These are phyloP conservation scores for Xanthia togata DNA, from an alignment of 2,888 invertebrate genomes.

Conservation along the genomic window DNA sequence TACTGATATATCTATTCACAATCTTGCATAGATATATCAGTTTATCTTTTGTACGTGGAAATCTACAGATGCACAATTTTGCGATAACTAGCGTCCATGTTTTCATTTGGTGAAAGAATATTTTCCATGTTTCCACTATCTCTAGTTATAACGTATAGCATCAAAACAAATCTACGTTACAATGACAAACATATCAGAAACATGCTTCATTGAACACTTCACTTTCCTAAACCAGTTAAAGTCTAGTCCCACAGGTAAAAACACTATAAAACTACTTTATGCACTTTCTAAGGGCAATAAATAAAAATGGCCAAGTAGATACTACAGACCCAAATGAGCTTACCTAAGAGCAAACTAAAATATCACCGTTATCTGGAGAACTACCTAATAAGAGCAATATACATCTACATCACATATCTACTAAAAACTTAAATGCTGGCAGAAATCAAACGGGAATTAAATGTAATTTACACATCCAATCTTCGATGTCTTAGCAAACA, in stretches of 20 bases:
- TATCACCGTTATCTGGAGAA: not conserved
- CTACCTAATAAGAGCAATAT: not conserved
- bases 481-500: conserved; percentile 32
- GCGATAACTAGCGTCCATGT: conserved; percentile 23
- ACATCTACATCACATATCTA: too few species aligned
- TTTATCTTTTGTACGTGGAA: conserved; percentile 46
- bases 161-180: not conserved
- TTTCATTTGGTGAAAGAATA: not conserved
- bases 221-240: conserved; percentile 19
- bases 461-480: not conserved
- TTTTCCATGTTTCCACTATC: not conserved
- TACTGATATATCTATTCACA: conserved; percentile 4
- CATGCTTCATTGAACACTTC: not conserved
- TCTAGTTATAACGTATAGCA: not conserved
- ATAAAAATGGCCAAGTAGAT: not conserved
- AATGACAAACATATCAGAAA: not conserved
- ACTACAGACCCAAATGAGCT: not conserved
- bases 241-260: not conserved
- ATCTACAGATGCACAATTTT: conserved; percentile 25
- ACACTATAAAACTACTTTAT: not conserved
- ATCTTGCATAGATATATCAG: conserved; percentile 24
- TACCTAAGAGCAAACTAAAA: not conserved
- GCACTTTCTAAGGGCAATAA: conserved; percentile 2
- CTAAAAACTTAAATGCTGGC: not conserved
- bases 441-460: conserved; percentile 16